phyloP scores from a whole-genome alignment of 2,888 invertebrate species.

The Ectemnius continuus region DNA sequence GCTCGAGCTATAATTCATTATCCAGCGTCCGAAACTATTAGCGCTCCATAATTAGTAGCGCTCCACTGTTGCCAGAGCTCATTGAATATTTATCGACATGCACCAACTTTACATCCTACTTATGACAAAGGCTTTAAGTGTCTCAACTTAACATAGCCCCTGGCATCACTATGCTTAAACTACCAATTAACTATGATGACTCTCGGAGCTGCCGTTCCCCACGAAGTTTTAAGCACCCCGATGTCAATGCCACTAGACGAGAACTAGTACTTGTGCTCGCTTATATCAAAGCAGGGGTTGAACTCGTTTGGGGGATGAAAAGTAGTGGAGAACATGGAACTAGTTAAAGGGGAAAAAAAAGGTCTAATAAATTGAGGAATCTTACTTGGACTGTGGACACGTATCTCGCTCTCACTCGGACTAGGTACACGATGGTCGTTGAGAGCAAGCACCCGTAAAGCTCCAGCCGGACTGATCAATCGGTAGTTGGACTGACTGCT shows the following conservation, averaged over 20 bases:
- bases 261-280: too few relatives aligned
- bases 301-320: neutral
- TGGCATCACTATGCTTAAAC: too few relatives aligned
- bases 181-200: too few relatives aligned
- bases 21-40: neutral
- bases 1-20: neutral
- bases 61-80: too few relatives aligned
- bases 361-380: conserved; percentile 7
- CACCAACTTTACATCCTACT: too few relatives aligned
- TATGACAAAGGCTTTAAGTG: too few relatives aligned
- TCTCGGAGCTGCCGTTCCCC: too few relatives aligned
- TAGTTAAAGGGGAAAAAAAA: neutral
- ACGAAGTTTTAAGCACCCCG: too few relatives aligned
- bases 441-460: conserved; percentile 67
- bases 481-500: conserved; percentile 64
- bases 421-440: conserved; percentile 72
- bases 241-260: too few relatives aligned
- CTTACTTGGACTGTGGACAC: conserved; percentile 69
- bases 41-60: neutral
- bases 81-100: too few relatives aligned
- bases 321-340: neutral
- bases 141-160: too few relatives aligned
- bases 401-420: conserved; percentile 71
- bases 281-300: too few relatives aligned
- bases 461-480: conserved; percentile 66